Base-by-base conservation (phyloP, 2,888 invertebrate species). In the Parnassius smintheus region DNA sequence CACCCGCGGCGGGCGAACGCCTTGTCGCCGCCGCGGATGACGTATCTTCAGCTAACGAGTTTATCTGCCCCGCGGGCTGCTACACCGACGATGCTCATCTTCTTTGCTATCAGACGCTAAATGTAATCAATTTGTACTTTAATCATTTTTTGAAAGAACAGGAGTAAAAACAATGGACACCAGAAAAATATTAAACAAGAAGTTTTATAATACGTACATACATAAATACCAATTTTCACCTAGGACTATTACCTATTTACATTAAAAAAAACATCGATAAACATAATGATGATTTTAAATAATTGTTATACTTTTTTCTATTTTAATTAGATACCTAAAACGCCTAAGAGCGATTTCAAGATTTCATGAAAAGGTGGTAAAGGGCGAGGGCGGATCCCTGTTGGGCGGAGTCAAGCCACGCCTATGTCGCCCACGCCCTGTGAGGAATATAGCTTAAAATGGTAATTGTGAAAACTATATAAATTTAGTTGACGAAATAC, bases 61-160 rank as follows among this genome's bases (percentile, higher is more conserved):
- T 91, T 91, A 90, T 89, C 87, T 88, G 88, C 88, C 91, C 89
- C 85, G 88, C 87, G 89, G 90, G 89, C 84, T 85, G 80, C 80
- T 66, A 62, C 66, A 77, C 74, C 78, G 69, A 70, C 80, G 76
- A 77, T 71, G 80, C 80, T 88, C 86, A 86, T 86, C 83, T 85
- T 80, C 81, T 82, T 81, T 80, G 78, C 76, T 80, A 85, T 85
- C 84, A 82, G 65, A 69, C 72, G 71, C 78, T 79, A 83, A 87
- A 86, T 84, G 73, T 80, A 82, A 87, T 88, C 78, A 82, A 81
- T 81, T 83, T 78, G 72, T 66, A 69, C 58, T 68, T 35, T 74
- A 74, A 74, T 74, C 66, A 71, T 73, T 72, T 59, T 72, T 70
- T 67, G 35, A 56, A 52, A 52, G 46, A 52, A 56, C 51, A 46